A percentile compares a stretch with the other conserved stretches of the same genome.
Conservation (phyloP, 2,888 invertebrate species). For the Synergus japonicus region DNA sequence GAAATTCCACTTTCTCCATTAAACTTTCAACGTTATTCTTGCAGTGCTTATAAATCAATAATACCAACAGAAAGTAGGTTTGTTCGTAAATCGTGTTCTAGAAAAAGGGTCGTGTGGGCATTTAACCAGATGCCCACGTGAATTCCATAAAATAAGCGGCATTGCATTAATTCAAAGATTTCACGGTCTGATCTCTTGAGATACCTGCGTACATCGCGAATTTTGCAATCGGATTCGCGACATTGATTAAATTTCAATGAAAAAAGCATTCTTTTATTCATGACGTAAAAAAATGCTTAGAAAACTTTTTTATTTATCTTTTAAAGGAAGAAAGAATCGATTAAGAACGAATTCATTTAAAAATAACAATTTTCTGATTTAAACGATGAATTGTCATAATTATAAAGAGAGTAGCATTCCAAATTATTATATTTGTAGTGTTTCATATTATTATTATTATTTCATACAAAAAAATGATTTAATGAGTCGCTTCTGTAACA, state of each 20-base stretch:
- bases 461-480: too few relatives aligned
- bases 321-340: too few relatives aligned
- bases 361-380: too few relatives aligned
- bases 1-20: background rate
- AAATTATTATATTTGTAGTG: too few relatives aligned
- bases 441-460: too few relatives aligned
- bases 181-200: conserved; percentile 32
- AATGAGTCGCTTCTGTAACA: background rate
- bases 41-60: background rate
- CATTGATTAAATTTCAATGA: background rate
- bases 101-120: conserved; percentile 40
- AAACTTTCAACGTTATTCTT: background rate
- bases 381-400: background rate
- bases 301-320: too few relatives aligned
- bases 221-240: background rate
- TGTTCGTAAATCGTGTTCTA: conserved; percentile 7
- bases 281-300: background rate
- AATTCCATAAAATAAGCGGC: conserved; percentile 7
- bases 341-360: too few relatives aligned
- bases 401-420: background rate
- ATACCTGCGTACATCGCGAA: conserved; percentile 27
- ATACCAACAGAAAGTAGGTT: conserved; percentile 5
- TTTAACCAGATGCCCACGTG: conserved; percentile 32
- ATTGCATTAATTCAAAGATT: conserved; percentile 31
- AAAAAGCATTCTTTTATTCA: conserved; percentile 8